Percentiles rank a stretch among this genome's conserved stretches.
These are phyloP conservation scores for Drosophila quinaria DNA, from an alignment of 2,888 invertebrate genomes.

Conservation along the genomic window DNA sequence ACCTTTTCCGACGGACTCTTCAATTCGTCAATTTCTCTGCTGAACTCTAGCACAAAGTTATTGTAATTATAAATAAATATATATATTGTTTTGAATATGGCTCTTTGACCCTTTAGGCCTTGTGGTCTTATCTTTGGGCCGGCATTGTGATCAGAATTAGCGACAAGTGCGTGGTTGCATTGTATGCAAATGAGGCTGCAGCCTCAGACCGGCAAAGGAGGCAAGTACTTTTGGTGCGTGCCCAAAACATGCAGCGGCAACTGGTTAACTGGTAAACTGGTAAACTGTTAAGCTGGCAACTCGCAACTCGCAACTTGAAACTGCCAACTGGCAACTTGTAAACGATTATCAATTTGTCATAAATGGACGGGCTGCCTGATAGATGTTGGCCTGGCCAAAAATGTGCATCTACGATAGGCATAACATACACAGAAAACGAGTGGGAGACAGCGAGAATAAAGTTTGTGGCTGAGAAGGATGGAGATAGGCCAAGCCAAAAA, in stretches of 20 bases:
- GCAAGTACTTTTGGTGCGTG: conserved; percentile 64
- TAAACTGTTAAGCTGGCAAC: background rate
- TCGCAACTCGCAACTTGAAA: background rate
- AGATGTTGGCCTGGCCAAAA: conserved; percentile 71
- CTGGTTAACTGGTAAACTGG: conserved; percentile 7
- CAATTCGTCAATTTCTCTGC: background rate
- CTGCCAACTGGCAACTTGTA: conserved; percentile 54
- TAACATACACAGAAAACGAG: conserved; percentile 32
- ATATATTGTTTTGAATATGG: background rate
- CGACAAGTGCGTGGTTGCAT: conserved; percentile 63
- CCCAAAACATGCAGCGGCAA: conserved; percentile 54
- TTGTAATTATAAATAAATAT: background rate
- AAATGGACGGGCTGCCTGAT: conserved; percentile 70
- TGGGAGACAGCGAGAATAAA: background rate
- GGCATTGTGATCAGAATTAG: conserved; percentile 43
- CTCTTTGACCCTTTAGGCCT: conserved; percentile 1
- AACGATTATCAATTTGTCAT: conserved; percentile 81
- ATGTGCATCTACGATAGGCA: conserved; percentile 69
- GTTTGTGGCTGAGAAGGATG: conserved; percentile 1
- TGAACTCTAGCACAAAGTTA: background rate
- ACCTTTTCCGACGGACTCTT: too few relatives aligned
- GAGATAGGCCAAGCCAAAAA: conserved; percentile 58
- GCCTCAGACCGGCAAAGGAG: background rate
- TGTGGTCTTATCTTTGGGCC: conserved; percentile 32
- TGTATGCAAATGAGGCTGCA: conserved; percentile 68